Evolutionary conservation across 2,113 vertebrate genomes (phyloP), one percentile per base, ranked within the genome.

Genomic region (Gallinago paraguaiae): DNA sequence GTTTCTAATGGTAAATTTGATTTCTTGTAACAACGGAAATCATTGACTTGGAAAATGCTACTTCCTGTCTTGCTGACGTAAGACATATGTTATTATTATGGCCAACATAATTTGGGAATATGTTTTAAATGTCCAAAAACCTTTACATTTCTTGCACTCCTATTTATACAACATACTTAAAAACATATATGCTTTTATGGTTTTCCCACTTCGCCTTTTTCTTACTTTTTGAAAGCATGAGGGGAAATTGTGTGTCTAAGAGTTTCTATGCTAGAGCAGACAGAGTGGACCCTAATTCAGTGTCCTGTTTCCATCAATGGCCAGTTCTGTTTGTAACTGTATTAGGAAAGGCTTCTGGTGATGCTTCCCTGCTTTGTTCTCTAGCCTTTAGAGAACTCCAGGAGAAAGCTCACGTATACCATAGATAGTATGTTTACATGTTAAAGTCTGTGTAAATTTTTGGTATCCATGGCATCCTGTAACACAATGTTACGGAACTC

Each of bases 111-210:
- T 72, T 37, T 63, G n/a, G 43, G 24, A 91, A 59, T 41, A 12
- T 17, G 3, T 69, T 87, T 24, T 50, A 86, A 72, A 64, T 37
- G 20, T 24, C 31, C 22, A 33, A 30, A 80, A 30, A 14, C 12
- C 8, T 45, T 82, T 63, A 17, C 17, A 10, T 15, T n/a, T 61
- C 50, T 43, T 39, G 15, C 8, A 20, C 19, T 76, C 16, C 18
- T 43, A 5, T 77, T 71, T 68, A 27, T 17, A 13, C 0, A 3
- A 17, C 24, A 35, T 45, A 25, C 0, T 2, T 7, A 48, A 48
- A 86, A 64, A 3, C 11, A 48, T 22, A 18, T 16, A 51, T 20
- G 10, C 15, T 76, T 71, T 43, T 7, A 31, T 75, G n/a, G 15
- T 37, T 88, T 90, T 48, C 30, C 18, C 30, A 86, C 31, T 59